Evolutionary conservation across 2,888 invertebrate genomes (phyloP).

Genomic region (Lasioglossum pauxillum): DNA sequence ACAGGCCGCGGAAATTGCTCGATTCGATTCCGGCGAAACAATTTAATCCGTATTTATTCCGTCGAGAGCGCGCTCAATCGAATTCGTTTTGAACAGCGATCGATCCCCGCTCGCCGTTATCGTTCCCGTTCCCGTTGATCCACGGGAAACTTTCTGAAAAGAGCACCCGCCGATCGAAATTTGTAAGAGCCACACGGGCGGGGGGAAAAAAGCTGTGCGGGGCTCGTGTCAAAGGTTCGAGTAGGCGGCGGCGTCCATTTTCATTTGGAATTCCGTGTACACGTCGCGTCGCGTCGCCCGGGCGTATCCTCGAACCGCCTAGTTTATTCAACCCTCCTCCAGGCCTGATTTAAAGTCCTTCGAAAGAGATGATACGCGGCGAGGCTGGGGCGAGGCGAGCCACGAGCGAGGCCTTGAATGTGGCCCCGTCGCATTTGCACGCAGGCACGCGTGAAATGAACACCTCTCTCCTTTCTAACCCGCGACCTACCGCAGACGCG

Average conservation of each 20-base stretch:
- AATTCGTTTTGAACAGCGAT: neutral
- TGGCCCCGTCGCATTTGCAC: conserved; percentile 50
- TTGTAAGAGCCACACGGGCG: neutral
- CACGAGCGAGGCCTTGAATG: neutral
- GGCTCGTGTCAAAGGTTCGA: conserved; percentile 35
- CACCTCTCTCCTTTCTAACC: conserved; percentile 46
- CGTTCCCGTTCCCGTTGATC: neutral
- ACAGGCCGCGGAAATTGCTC: conserved; percentile 2
- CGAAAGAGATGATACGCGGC: conserved; percentile 67
- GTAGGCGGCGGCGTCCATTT: conserved; percentile 32
- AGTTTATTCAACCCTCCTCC: conserved; percentile 60
- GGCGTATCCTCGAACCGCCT: conserved; percentile 28
- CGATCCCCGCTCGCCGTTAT: conserved; percentile 20
- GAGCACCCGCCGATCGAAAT: neutral
- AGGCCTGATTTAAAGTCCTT: conserved; percentile 69
- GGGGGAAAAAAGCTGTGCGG: neutral
- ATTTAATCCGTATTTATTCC: conserved; percentile 17
- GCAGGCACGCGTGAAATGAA: conserved; percentile 68
- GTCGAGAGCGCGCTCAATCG: conserved; percentile 3
- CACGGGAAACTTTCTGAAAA: neutral
- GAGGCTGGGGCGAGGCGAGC: neutral
- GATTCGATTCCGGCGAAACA: neutral
- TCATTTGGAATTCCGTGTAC: conserved; percentile 58
- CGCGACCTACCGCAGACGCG: conserved; percentile 31
- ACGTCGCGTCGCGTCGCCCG: neutral